Percentiles rank a stretch among this genome's conserved stretches.
Evolutionary conservation across 2,888 invertebrate species (phyloP).

Genomic region (Euplexia lucipara): DNA sequence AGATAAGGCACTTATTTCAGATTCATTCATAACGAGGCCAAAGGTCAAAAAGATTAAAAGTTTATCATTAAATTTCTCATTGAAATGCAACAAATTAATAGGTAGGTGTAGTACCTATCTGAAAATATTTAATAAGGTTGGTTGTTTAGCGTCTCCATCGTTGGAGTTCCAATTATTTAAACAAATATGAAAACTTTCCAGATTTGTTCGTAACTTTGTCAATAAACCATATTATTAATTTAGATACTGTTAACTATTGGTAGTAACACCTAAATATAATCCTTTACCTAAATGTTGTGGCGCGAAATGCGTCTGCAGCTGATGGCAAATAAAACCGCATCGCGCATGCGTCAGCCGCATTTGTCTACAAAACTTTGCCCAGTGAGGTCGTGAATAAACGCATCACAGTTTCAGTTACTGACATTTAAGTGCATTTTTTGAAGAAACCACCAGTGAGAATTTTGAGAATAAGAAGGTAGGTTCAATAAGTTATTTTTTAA

Average conservation of each 20-base stretch:
- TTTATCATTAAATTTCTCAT: conserved; percentile 1
- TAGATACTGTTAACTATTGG: background rate
- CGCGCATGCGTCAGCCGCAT: conserved; percentile 58
- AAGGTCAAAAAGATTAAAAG: background rate
- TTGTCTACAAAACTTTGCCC: conserved; percentile 56
- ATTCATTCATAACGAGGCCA: background rate
- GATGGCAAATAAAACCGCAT: conserved; percentile 60
- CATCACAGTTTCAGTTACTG: conserved; percentile 37
- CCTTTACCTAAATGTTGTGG: conserved; percentile 10
- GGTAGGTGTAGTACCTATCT: background rate
- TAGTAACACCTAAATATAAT: conserved; percentile 2
- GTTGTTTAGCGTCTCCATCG: conserved; percentile 15
- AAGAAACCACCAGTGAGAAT: conserved; percentile 37
- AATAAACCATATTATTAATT: background rate
- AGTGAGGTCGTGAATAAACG: conserved; percentile 57
- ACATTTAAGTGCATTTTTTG: conserved; percentile 46
- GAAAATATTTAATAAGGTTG: background rate
- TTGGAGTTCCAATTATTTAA: too few relatives aligned
- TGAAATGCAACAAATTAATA: background rate
- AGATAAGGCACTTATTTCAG: background rate
- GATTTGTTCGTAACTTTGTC: background rate
- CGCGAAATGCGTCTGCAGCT: conserved; percentile 42
- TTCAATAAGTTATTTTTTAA: background rate
- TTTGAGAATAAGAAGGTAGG: conserved; percentile 39
- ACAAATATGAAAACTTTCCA: too few relatives aligned